phyloP scores from a whole-genome alignment of 2,113 vertebrate species.

The Athene noctua region DNA sequence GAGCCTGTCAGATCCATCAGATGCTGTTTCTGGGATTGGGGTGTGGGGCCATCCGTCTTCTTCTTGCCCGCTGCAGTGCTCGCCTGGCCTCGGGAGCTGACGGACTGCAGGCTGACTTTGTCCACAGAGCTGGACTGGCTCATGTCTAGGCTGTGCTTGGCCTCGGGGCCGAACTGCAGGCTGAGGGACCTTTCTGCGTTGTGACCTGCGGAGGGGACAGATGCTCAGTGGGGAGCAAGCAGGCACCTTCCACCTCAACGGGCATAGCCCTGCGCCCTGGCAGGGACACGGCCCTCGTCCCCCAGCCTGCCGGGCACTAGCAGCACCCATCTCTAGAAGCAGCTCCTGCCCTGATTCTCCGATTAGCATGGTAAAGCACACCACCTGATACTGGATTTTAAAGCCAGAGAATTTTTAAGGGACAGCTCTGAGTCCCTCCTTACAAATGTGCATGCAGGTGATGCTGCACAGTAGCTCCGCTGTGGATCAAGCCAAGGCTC shows the following conservation, averaged over 20 bases:
- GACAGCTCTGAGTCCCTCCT: not conserved
- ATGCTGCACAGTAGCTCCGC: not conserved
- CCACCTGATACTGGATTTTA: not conserved
- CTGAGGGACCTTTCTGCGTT: not conserved
- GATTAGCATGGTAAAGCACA: not conserved
- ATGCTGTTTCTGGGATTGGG: conserved; percentile 30
- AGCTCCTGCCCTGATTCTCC: not conserved
- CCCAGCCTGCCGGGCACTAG: not conserved
- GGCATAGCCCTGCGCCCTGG: not conserved
- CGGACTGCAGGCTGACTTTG: not conserved
- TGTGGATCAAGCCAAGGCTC: not conserved
- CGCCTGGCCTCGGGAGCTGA: not conserved
- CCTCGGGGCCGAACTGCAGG: conserved; percentile 34
- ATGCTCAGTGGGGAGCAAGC: not conserved
- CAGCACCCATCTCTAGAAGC: not conserved
- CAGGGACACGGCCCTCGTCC: rapidly evolving
- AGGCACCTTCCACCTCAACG: not conserved
- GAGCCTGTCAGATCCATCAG: not conserved
- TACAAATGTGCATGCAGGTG: not conserved
- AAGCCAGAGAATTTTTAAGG: not conserved
- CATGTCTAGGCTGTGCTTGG: conserved; percentile 52
- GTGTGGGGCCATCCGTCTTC: not conserved
- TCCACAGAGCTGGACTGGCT: not conserved
- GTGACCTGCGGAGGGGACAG: not conserved
- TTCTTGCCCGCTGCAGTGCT: not conserved